These are phyloP conservation scores for Noctilio leporinus DNA, from an alignment of 2,113 vertebrate genomes.

Conservation along the genomic window DNA sequence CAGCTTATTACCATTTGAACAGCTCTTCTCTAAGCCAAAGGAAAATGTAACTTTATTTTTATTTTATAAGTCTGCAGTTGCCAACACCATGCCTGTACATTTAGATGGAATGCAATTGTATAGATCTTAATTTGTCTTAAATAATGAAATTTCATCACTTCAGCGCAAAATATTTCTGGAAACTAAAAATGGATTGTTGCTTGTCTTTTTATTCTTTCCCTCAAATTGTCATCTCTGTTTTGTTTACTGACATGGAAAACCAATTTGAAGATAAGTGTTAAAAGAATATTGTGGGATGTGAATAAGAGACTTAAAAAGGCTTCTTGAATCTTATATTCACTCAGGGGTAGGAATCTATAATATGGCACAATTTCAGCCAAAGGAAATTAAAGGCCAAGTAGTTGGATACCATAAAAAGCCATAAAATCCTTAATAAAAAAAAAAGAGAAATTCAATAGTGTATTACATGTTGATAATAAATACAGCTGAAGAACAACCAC, in stretches of 20 bases:
- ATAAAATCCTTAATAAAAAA: constrained; percentile 12
- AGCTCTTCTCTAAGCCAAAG: constrained; percentile 53
- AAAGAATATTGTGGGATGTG: not conserved
- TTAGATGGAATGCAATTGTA: constrained; percentile 44
- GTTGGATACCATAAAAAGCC: not conserved
- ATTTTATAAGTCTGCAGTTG: constrained; percentile 68
- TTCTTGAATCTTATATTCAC: not conserved
- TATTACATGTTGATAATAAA: constrained; percentile 19
- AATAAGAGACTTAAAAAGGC: constrained; percentile 48
- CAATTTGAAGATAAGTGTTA: constrained; percentile 56
- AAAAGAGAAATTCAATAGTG: constrained; percentile 19
- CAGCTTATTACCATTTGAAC: constrained; percentile 73
- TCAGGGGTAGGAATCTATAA: not conserved
- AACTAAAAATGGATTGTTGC: constrained; percentile 57
- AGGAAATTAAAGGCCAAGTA: constrained; percentile 38
- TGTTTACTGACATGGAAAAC: constrained; percentile 65
- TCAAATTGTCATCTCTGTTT: constrained; percentile 61
- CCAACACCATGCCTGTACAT: constrained; percentile 37
- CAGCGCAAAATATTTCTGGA: not conserved
- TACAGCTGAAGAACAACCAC: constrained; percentile 32
- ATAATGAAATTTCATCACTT: constrained; percentile 22
- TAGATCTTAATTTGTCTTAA: constrained; percentile 68
- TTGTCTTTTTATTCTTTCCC: constrained; percentile 45
- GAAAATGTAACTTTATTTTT: constrained; percentile 68
- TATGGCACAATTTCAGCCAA: constrained; percentile 16